Conservation (phyloP, 2,113 vertebrate species). For the Sarotherodon lohbergeri region DNA sequence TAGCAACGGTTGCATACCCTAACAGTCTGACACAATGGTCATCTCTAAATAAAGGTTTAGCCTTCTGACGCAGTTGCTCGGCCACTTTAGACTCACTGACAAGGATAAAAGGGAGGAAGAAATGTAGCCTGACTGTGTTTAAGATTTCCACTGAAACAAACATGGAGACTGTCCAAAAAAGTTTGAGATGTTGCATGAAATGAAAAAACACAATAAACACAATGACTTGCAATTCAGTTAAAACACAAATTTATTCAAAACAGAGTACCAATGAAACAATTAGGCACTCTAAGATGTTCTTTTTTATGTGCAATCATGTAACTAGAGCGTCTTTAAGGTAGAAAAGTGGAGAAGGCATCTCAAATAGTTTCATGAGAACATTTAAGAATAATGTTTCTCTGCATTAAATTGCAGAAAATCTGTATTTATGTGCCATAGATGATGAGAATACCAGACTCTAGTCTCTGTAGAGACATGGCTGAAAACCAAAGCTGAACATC, state of each 20-base stretch:
- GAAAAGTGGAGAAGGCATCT: background rate
- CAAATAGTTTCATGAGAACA: background rate
- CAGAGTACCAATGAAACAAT: background rate
- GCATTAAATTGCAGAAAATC: background rate
- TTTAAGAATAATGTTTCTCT: background rate
- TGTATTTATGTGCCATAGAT: background rate
- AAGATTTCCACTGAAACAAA: background rate
- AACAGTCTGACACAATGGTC: conserved; percentile 24
- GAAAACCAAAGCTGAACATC: background rate
- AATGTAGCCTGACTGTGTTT: background rate
- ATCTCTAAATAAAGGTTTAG: conserved; percentile 34
- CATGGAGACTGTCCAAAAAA: background rate
- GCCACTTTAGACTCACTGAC: background rate
- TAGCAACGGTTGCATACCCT: background rate
- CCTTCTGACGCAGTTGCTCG: background rate
- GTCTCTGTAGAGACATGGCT: background rate
- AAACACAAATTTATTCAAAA: background rate
- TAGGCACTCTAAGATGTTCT: background rate
- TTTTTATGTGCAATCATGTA: too few relatives aligned
- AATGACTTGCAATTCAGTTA: background rate
- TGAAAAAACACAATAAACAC: background rate
- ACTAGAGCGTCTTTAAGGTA: background rate
- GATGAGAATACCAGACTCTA: background rate
- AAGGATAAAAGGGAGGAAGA: background rate
- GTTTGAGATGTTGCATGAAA: background rate